These are phyloP conservation scores for Dromaius novaehollandiae DNA, from an alignment of 2,113 vertebrate genomes.

Conservation along the genomic window DNA sequence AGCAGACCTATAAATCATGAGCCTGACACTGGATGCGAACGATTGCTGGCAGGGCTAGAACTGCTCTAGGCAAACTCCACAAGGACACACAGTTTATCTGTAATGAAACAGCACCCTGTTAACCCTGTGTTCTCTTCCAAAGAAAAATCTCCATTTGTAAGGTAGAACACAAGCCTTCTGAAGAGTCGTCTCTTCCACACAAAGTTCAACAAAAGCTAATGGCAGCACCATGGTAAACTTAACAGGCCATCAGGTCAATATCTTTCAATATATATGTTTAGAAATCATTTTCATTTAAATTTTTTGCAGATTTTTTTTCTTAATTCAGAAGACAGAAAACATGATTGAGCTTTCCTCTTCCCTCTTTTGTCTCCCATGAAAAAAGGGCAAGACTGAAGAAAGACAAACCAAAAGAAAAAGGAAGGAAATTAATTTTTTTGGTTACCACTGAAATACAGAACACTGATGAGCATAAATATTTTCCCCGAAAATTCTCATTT, in stretches of 20 bases:
- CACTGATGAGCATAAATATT: neutral
- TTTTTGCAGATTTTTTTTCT: neutral
- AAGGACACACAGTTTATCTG: conserved; percentile 29
- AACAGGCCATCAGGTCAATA: neutral
- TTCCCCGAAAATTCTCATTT: neutral
- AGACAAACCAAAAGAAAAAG: neutral
- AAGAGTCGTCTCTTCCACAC: accelerated
- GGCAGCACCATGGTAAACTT: neutral
- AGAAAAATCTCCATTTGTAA: neutral
- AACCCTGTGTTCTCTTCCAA: neutral
- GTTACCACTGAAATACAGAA: neutral
- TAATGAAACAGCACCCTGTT: conserved; percentile 46
- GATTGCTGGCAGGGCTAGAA: conserved; percentile 40
- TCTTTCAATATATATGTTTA: neutral
- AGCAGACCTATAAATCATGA: conserved; percentile 88
- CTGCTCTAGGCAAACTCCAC: conserved; percentile 56
- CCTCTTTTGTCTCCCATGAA: neutral
- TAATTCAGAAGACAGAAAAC: neutral
- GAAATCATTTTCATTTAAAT: neutral
- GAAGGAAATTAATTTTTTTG: too few relatives aligned
- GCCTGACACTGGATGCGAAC: conserved; percentile 53
- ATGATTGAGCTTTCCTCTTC: neutral
- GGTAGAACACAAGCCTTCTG: neutral
- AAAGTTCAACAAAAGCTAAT: neutral
- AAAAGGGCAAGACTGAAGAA: neutral